Conservation (phyloP, 2,797 vertebrate species). For the Gallinago nigripennis region DNA sequence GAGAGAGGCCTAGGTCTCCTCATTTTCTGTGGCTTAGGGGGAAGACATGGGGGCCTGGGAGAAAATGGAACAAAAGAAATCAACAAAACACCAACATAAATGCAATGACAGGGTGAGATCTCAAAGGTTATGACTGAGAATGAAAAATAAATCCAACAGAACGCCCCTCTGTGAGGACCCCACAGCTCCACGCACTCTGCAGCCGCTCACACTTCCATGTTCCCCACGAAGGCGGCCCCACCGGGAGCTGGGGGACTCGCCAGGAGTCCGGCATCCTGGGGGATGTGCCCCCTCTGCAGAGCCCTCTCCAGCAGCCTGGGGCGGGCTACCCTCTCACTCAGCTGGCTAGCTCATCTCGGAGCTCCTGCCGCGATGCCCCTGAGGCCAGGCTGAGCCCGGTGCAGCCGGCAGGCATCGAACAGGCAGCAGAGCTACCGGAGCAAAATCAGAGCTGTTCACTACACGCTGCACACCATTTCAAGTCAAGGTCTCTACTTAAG, state of each 20-base stretch:
- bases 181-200: rapidly evolving
- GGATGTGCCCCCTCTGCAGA: neutral
- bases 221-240: rapidly evolving
- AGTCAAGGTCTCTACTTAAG: neutral
- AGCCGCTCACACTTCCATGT: rapidly evolving
- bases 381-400: neutral
- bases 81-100: constrained; percentile 74
- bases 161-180: neutral
- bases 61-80: constrained; percentile 78
- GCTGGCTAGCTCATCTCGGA: neutral
- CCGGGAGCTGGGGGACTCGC: neutral
- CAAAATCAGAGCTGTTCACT: neutral
- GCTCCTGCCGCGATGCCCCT: rapidly evolving
- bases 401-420: too few species aligned
- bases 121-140: neutral
- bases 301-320: neutral
- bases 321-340: neutral
- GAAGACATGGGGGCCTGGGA: constrained; percentile 96
- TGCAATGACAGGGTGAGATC: constrained; percentile 59
- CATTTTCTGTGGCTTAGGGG: constrained; percentile 99
- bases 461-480: neutral
- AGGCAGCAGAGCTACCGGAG: neutral
- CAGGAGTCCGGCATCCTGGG: rapidly evolving
- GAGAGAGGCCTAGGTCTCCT: constrained; percentile 98
- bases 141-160: neutral